Evolutionary conservation across 2,113 vertebrate species (phyloP).

Genomic region (Phainopepla nitens): DNA sequence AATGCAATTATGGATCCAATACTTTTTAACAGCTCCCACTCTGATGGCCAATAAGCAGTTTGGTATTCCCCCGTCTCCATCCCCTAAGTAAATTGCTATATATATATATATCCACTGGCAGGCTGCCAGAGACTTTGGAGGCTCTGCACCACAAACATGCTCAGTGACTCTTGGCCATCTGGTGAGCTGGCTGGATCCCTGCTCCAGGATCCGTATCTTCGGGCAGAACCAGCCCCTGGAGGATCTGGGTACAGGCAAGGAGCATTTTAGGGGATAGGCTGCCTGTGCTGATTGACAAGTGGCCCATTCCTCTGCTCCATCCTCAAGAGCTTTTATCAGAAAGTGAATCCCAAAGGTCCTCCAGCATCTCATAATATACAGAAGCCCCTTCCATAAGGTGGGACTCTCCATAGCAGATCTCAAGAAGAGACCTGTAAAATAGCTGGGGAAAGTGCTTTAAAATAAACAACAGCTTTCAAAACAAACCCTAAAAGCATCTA

Average conservation of each 20-base stretch:
- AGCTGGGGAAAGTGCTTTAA: constrained; percentile 5
- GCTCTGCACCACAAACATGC: constrained; percentile 18
- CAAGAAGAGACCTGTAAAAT: constrained; percentile 18
- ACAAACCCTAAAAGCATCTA: constrained; percentile 50
- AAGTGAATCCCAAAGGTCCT: background rate
- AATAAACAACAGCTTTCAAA: constrained; percentile 53
- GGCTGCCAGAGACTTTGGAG: constrained; percentile 19
- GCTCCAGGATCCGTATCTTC: background rate
- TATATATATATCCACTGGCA: background rate
- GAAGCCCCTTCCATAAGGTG: background rate
- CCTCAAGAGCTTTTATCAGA: background rate
- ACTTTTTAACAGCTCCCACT: constrained; percentile 32
- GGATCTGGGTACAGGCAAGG: background rate
- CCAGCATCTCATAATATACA: background rate
- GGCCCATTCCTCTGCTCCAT: background rate
- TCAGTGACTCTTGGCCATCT: constrained; percentile 42
- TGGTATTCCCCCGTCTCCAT: constrained; percentile 17
- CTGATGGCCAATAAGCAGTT: constrained; percentile 40
- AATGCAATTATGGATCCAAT: constrained; percentile 32
- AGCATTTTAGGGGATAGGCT: background rate
- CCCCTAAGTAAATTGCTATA: constrained; percentile 23
- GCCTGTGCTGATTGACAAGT: background rate
- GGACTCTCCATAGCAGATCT: background rate
- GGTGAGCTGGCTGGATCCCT: constrained; percentile 15
- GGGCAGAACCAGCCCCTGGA: background rate